Percentiles rank a stretch among this genome's conserved stretches.
phyloP scores from a whole-genome alignment of 1,140 invertebrate species.

The Aphaenogaster ashmeadi region DNA sequence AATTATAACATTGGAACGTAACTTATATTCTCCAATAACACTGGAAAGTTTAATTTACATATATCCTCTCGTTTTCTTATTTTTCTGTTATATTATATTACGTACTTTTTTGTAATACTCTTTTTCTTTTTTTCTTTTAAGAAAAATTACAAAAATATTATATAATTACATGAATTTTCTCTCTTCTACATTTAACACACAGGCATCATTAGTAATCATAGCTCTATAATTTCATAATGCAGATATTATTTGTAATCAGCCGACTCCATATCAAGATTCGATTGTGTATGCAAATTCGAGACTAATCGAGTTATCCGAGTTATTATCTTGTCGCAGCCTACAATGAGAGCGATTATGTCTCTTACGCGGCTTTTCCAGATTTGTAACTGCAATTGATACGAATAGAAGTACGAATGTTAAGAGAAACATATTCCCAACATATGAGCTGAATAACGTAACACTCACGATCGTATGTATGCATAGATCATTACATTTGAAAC shows the following conservation, averaged over 20 bases:
- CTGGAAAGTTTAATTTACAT: conserved; percentile 14
- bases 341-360: conserved; percentile 2
- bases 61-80: background rate
- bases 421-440: background rate
- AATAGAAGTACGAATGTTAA: conserved; percentile 29
- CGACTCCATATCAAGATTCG: background rate
- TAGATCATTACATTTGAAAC: conserved; percentile 6
- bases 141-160: background rate
- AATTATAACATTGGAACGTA: background rate
- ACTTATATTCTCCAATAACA: background rate
- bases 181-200: background rate
- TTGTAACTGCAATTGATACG: conserved; percentile 15
- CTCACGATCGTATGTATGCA: background rate
- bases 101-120: background rate
- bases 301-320: conserved; percentile 18
- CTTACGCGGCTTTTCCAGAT: background rate
- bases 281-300: conserved; percentile 31
- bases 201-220: background rate
- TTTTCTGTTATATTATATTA: conserved; percentile 3
- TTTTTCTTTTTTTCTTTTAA: background rate
- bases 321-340: conserved; percentile 29
- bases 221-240: conserved; percentile 23
- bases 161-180: conserved; percentile 2
- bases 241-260: conserved; percentile 41
- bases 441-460: background rate